Evolutionary conservation across 2,113 vertebrate species (phyloP), one percentile per base, ranked within the genome.

Genomic region (Pimephales promelas): DNA sequence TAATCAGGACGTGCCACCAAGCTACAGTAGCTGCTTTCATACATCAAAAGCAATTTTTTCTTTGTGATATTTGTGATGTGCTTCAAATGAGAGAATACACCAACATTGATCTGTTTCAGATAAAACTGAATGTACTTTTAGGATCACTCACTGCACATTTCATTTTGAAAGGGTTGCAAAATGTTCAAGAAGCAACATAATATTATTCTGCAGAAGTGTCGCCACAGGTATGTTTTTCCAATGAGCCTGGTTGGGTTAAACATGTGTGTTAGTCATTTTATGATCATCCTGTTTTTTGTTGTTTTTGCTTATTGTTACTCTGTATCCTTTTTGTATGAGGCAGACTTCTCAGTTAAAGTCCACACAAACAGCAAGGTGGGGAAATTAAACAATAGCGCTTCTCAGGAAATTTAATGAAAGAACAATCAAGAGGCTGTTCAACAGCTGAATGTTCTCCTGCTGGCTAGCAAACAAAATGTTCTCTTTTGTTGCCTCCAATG

Each of bases 381-480:
- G 61, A 86, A 86, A 84, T 85, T 76, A 82, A 83, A 89, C 84
- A 86, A 87, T 83, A 56, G 64, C 79, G 86, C 64, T 88, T 76
- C 71, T 86, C 75, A 4, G 82, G 57, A 86, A 83, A 88, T 88
- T 81, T 83, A 88, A 89, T 88, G 86, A 85, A 83, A 83, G 47
- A 28, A 72, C 88, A 85, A 86, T 89, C 81, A 85, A 84, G 76
- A 85, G 77, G 75, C 45, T 82, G 86, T 36, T 86, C 83, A 83
- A 54, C 59, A 61, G 70, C 83, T 31, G 45, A 24, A 78, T 86
- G 85, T 89, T 56, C 80, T 74, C 56, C 62, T 82, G 43, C 72
- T 83, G 34, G 18, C 56, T 56, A 72, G 34, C 28, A 75, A 87
- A 89, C 88, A 88, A 76, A 82, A 78, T 74, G 84, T 85, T 70